A percentile compares a stretch with the other conserved stretches of the same genome.
phyloP scores from a whole-genome alignment of 2,113 vertebrate species.

The Eubucco bourcierii region DNA sequence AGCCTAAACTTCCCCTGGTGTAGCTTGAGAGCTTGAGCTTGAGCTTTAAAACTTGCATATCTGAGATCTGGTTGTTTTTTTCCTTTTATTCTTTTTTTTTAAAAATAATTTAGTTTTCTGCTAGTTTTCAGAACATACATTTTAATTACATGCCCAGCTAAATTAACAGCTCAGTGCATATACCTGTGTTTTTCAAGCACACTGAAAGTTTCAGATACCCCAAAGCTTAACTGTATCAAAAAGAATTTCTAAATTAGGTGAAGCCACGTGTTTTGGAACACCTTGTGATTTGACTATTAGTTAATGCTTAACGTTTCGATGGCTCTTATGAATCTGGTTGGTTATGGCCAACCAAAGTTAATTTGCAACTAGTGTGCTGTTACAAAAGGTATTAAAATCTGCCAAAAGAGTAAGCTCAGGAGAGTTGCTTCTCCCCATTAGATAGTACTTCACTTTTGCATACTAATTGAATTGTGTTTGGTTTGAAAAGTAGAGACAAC shows the following conservation, averaged over 20 bases:
- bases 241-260: background rate
- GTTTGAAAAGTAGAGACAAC: conserved; percentile 62
- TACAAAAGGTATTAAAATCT: conserved; percentile 37
- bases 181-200: background rate
- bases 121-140: background rate
- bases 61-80: background rate
- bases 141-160: background rate
- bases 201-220: background rate
- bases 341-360: conserved; percentile 8
- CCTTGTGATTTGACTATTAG: background rate
- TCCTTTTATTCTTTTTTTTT: no score
- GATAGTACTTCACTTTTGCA: conserved; percentile 31
- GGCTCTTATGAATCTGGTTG: conserved; percentile 27
- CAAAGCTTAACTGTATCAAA: background rate
- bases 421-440: conserved; percentile 49
- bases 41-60: background rate
- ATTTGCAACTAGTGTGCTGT: background rate
- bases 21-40: no score
- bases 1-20: no score
- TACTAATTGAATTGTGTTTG: conserved; percentile 66
- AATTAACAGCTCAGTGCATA: background rate
- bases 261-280: background rate
- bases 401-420: conserved; percentile 24
- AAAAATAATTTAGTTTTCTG: background rate
- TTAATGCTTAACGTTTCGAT: background rate